A percentile compares a stretch with the other conserved stretches of the same genome.
phyloP scores from a whole-genome alignment of 2,888 invertebrate species.

The Himalopsyche anomala region DNA sequence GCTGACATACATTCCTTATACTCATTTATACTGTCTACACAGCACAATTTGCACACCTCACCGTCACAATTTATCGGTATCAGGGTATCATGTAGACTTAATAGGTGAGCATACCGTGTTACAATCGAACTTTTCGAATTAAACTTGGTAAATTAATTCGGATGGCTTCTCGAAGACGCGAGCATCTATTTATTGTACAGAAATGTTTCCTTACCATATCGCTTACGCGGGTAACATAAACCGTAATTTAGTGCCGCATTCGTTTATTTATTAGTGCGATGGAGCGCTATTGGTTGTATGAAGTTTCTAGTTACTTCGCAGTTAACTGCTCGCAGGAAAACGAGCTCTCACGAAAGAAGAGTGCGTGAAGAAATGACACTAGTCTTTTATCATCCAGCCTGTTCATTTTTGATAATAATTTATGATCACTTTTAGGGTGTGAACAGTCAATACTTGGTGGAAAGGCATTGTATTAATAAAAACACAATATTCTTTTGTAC shows the following conservation, averaged over 20 bases:
- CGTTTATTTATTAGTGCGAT: slow-evolving; percentile 34
- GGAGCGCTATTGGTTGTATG: slow-evolving; percentile 31
- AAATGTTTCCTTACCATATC: slow-evolving; percentile 18
- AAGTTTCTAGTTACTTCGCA: slow-evolving; percentile 24
- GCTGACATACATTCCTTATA: no score
- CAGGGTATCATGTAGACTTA: not conserved
- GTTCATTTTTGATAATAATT: no score
- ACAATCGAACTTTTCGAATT: not conserved
- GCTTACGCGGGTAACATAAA: slow-evolving; percentile 34
- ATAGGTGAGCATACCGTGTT: not conserved
- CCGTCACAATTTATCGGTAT: not conserved
- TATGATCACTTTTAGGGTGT: no score
- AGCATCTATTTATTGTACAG: slow-evolving; percentile 2
- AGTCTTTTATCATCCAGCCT: no score
- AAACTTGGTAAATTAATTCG: not conserved
- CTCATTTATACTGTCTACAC: no score
- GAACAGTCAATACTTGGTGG: no score
- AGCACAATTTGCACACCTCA: no score
- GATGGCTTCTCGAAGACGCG: slow-evolving; percentile 21
- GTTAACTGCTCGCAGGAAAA: not conserved
- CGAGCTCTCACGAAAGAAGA: not conserved
- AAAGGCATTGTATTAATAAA: no score
- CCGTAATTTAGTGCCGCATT: slow-evolving; percentile 34
- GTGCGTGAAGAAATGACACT: not conserved
- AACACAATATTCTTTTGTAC: no score